These are phyloP conservation scores for Pseudochaenichthys georgianus DNA, from an alignment of 2,797 vertebrate genomes.

Conservation along the genomic window DNA sequence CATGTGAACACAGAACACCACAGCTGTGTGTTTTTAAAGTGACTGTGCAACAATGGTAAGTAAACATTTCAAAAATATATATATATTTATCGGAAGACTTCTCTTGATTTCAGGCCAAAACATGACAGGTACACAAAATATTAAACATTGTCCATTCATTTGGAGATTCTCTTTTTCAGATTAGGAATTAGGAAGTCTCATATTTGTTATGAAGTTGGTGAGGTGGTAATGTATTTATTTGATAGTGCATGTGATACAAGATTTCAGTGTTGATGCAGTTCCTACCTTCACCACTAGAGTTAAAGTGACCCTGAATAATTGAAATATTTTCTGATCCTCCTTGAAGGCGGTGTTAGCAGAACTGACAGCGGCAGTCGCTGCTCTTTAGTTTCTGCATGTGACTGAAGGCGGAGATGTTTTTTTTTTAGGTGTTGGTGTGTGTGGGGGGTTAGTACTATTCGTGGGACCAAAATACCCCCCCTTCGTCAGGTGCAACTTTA, in stretches of 20 bases:
- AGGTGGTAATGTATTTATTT: no score
- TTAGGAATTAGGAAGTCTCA: background rate
- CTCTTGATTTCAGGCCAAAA: background rate
- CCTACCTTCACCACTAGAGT: background rate
- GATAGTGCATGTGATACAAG: no score
- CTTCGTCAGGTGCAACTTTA: slow-evolving; percentile 84
- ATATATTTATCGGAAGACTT: background rate
- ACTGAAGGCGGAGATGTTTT: slow-evolving; percentile 61
- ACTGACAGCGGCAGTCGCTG: slow-evolving; percentile 72
- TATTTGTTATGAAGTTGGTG: background rate
- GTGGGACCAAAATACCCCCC: slow-evolving; percentile 82
- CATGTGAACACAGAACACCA: background rate
- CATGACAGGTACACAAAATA: background rate
- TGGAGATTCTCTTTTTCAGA: background rate
- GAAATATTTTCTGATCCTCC: background rate
- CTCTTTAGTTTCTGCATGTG: slow-evolving; percentile 85
- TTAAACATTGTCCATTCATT: background rate
- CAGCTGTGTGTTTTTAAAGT: slow-evolving; percentile 29
- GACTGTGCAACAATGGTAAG: slow-evolving; percentile 74
- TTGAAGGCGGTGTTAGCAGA: slow-evolving; percentile 32
- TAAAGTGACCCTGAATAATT: background rate
- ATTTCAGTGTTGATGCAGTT: slow-evolving; percentile 12
- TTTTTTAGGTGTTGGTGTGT: slow-evolving; percentile 58
- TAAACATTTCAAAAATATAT: slow-evolving; percentile 70
- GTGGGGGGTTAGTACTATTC: slow-evolving; percentile 77